Evolutionary conservation across 2,113 vertebrate genomes (phyloP).

Genomic region (Dendrocopos noguchii): DNA sequence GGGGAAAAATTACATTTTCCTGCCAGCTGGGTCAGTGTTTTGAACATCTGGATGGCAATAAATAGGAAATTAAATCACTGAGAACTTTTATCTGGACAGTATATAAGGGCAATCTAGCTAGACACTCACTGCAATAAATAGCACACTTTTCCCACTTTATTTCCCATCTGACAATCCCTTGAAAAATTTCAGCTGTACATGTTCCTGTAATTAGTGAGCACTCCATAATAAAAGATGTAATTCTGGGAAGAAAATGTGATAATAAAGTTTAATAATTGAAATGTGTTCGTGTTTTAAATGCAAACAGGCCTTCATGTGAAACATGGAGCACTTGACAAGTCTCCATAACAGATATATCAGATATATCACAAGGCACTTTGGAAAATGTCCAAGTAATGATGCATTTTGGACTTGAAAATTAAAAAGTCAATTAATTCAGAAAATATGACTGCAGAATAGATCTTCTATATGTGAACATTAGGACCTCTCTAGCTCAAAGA

Average conservation of each 20-base stretch:
- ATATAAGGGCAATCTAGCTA: background rate
- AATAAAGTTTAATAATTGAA: background rate
- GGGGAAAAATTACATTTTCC: background rate
- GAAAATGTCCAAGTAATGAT: background rate
- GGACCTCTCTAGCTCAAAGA: background rate
- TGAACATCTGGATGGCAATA: slow-evolving; percentile 3
- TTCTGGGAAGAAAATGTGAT: background rate
- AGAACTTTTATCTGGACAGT: background rate
- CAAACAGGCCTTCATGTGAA: background rate
- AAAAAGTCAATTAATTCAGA: background rate
- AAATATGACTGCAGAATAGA: background rate
- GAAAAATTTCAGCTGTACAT: background rate
- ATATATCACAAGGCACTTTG: background rate
- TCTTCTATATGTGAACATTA: background rate
- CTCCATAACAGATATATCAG: background rate
- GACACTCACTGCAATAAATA: background rate
- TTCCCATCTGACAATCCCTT: background rate
- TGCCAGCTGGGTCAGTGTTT: background rate
- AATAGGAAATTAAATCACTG: slow-evolving; percentile 1
- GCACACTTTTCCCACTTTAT: background rate
- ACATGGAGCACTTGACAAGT: background rate
- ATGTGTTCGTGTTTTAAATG: background rate
- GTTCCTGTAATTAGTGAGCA: background rate
- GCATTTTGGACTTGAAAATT: background rate
- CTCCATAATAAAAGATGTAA: background rate